Evolutionary conservation across 2,888 invertebrate genomes (phyloP).

Genomic region (Steinernema scapterisci): DNA sequence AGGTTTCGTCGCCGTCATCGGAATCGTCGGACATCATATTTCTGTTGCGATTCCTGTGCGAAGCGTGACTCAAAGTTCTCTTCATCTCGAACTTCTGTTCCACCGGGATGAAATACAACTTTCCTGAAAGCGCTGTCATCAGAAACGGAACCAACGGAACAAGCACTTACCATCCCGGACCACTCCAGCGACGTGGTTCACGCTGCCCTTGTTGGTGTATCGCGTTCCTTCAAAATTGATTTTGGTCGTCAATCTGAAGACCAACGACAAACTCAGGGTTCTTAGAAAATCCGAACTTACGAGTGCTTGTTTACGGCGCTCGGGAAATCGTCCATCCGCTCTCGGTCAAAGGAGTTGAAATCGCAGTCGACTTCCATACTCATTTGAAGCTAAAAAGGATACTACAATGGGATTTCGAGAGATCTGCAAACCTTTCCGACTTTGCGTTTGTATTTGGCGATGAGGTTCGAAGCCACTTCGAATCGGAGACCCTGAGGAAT

Average conservation of each 20-base stretch:
- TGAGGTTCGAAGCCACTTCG: neutral
- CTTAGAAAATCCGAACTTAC: neutral
- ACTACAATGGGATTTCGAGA: too few relatives aligned
- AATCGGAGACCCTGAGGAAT: neutral
- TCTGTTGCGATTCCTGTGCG: neutral
- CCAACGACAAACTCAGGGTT: neutral
- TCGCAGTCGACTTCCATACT: neutral
- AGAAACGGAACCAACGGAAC: neutral
- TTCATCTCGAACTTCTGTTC: constrained; percentile 20
- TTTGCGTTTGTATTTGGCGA: neutral
- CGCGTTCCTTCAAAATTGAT: constrained; percentile 17
- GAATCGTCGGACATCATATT: neutral
- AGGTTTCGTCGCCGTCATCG: neutral
- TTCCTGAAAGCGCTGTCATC: neutral
- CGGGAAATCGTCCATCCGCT: neutral
- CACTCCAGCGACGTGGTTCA: constrained; percentile 4
- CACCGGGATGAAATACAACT: neutral
- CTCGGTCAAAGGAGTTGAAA: neutral
- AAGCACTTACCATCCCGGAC: neutral
- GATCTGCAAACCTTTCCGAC: neutral
- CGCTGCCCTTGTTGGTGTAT: constrained; percentile 12
- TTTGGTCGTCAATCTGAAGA: neutral
- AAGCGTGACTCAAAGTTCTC: neutral
- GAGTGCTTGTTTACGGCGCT: neutral
- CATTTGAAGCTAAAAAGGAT: neutral